Base-by-base conservation (phyloP, 2,888 invertebrate genomes). In the Nyleta sp. region DNA sequence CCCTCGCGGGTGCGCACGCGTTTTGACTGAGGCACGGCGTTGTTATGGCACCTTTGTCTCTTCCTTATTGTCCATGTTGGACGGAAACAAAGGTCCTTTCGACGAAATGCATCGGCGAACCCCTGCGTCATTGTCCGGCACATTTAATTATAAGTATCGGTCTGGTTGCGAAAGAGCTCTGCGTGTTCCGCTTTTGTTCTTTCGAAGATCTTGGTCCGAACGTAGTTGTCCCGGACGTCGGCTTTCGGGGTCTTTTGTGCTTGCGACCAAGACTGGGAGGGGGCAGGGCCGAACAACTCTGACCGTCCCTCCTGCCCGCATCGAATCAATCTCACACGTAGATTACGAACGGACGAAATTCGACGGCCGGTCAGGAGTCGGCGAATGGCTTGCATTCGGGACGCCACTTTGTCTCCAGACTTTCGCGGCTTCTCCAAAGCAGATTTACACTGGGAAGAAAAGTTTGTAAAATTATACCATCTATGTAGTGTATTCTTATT, bases 11-110 rank as follows among this genome's bases (percentile, higher is more conserved):
- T 65, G 38, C 55, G 48, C 48, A 52, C 59, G 59, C n/a, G n/a
- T 50, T 73, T 74, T 44, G 44, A 67, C 48, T 35, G 40, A 59
- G 57, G 22, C 50, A 65, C 42, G 46, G 31, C 31, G 28, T 50
- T 18, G 40, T 33, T 50, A 44, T 31, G 24, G n/a, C 48, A 62
- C 68, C 75, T 68, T 75, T 68, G 68, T 75, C 60, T 74, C 67
- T 59, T 60, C 48, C 68, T 60, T 55, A 75, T 62, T 68, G 62
- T 75, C 68, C 60, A 68, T 35, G 62, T 60, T 62, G 75, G 68
- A 75, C 60, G 24, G 68, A 65, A 62, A 59, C 59, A 52, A 73
- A 73, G 65, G 73, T 65, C 46, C 20, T 62, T 33, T 46, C 48
- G 18, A 44, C 46, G 55, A 72, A 55, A 64, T 40, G 42, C 65